A percentile compares a stretch with the other conserved stretches of the same genome.
These are phyloP conservation scores for Pangasius krempfi DNA, from an alignment of 2,797 vertebrate genomes.

Conservation along the genomic window DNA sequence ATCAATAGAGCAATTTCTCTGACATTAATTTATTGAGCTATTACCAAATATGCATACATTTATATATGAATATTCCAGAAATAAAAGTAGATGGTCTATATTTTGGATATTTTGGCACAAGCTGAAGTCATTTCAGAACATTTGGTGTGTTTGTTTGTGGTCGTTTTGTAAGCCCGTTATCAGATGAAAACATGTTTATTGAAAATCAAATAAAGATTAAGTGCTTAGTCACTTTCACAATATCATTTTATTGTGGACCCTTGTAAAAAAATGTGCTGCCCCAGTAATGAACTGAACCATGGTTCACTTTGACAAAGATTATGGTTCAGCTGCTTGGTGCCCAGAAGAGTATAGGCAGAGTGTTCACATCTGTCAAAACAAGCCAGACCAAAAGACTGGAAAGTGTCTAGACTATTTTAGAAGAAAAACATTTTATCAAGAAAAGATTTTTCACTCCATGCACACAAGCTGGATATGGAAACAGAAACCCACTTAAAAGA, in stretches of 20 bases:
- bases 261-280: neutral
- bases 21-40: neutral
- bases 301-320: neutral
- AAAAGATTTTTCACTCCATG: neutral
- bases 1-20: neutral
- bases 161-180: neutral
- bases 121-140: neutral
- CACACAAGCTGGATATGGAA: neutral
- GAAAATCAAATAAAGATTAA: neutral
- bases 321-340: neutral
- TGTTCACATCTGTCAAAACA: conserved; percentile 12
- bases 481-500: neutral
- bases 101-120: neutral
- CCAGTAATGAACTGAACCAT: neutral
- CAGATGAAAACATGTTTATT: neutral
- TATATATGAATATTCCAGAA: neutral
- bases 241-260: neutral
- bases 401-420: neutral
- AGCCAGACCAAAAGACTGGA: neutral
- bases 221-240: neutral
- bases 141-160: neutral
- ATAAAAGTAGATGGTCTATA: neutral
- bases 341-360: neutral
- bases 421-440: neutral
- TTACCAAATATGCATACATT: neutral